A percentile compares a stretch with the other conserved stretches of the same genome.
These are phyloP conservation scores for Drosophila anceps DNA, from an alignment of 2,888 invertebrate genomes.

Conservation along the genomic window DNA sequence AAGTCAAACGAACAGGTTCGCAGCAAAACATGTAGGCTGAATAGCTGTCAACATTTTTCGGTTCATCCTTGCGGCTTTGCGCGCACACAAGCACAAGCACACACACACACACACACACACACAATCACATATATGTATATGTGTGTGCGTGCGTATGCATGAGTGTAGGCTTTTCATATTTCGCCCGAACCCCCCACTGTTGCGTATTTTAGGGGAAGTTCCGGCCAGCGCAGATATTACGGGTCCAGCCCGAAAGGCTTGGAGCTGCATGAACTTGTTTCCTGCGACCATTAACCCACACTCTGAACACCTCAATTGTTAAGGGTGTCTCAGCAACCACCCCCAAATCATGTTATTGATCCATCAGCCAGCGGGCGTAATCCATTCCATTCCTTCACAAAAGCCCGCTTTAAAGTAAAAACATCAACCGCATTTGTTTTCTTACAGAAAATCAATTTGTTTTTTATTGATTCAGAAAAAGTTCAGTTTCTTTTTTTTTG, in stretches of 20 bases:
- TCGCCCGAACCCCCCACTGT: slow-evolving; percentile 13
- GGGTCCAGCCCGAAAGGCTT: slow-evolving; percentile 29
- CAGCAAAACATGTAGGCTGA: slow-evolving; percentile 66
- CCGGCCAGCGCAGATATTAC: slow-evolving; percentile 3
- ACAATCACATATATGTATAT: background rate
- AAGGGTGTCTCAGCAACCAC: slow-evolving; percentile 10
- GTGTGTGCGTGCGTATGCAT: slow-evolving; percentile 4
- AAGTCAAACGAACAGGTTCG: slow-evolving; percentile 82
- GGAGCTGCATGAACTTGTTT: slow-evolving; percentile 12
- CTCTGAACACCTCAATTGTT: background rate
- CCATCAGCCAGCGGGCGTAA: background rate
- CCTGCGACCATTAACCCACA: slow-evolving; percentile 2
- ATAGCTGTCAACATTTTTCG: slow-evolving; percentile 66
- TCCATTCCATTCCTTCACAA: background rate
- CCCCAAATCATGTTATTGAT: slow-evolving; percentile 23
- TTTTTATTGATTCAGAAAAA: slow-evolving; percentile 85
- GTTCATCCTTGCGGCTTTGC: slow-evolving; percentile 54
- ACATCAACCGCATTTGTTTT: slow-evolving; percentile 76
- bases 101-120: slow-evolving; percentile 9
- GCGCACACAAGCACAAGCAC: slow-evolving; percentile 30
- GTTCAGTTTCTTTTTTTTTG: slow-evolving; percentile 73
- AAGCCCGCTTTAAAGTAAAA: slow-evolving; percentile 39
- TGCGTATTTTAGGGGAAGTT: slow-evolving; percentile 25
- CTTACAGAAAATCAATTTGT: slow-evolving; percentile 85
- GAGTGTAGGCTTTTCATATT: slow-evolving; percentile 45